Base-by-base conservation (phyloP, 1,140 invertebrate species). In the Drosophila bocqueti region DNA sequence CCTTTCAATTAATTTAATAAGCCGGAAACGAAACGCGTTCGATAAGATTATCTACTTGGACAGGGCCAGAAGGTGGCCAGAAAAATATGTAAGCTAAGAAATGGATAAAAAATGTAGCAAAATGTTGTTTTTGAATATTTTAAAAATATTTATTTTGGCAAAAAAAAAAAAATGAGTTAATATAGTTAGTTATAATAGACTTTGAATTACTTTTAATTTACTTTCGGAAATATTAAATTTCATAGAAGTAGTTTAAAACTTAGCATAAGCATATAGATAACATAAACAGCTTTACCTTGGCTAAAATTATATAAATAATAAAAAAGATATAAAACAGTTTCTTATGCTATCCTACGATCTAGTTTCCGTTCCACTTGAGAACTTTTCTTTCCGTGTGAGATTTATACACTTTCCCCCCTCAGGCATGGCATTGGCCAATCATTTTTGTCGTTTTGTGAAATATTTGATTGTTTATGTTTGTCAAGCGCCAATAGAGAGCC, bases 1-100 rank as follows among this genome's bases (percentile, higher is more conserved):
- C 49, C 66, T 58, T 64, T 89, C 72, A 89, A 89, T 89, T 89
- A 87, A 89, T 89, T 89, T 66, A 89, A 84, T 83, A 80, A 77
- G 50, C 45, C 34, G n/a, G 54, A 46, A 81, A 83, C n/a, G 57
- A 21, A 15, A 13, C 8, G 29, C 8, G 29, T 47, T 31, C 58
- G 83, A 86, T 79, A 65, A 82, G 78, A 77, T 78, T 64, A 72
- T 76, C 72, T 59, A 46, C 60, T 61, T 34, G 66, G 38, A 36
- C 42, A 58, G 64, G 67, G 67, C 9, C 34, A 5, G 54, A 38
- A 9, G 34, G 54, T n/a, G 52, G 6, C 15, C 4, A 40, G 15
- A 24, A 38, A 40, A 55, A 38, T 38, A 38, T 38, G 36, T 24
- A 38, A 55, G 21, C 34, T 16, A 7, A 0, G 16, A 55, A 55